Conservation (phyloP, 2,797 vertebrate genomes). For the Schizopygopsis malacanthus region DNA sequence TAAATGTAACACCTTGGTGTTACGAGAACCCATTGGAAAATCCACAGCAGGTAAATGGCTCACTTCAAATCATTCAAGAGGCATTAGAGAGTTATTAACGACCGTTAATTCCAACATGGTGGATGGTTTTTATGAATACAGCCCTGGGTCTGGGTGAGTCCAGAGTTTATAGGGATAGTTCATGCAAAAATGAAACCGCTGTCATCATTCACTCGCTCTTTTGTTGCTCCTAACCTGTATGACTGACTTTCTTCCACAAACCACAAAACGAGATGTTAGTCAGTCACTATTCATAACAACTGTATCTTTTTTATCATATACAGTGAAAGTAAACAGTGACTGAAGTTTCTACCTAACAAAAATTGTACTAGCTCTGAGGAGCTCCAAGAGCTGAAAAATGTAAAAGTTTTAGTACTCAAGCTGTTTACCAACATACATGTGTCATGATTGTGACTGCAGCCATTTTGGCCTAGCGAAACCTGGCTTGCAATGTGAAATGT, state of each 20-base stretch:
- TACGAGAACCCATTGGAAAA: slow-evolving; percentile 59
- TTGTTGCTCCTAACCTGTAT: not conserved
- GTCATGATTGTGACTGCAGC: not conserved
- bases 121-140: slow-evolving; percentile 54
- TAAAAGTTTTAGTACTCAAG: not conserved
- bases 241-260: not conserved
- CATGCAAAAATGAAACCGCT: not conserved
- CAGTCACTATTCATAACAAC: not conserved
- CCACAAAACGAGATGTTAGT: not conserved
- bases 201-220: not conserved
- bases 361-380: not conserved
- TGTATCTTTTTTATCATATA: not conserved
- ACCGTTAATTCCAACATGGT: slow-evolving; percentile 61
- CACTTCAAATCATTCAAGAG: slow-evolving; percentile 61
- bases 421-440: slow-evolving; percentile 33
- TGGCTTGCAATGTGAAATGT: slow-evolving; percentile 15
- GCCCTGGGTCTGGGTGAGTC: slow-evolving; percentile 10
- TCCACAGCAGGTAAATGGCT: slow-evolving; percentile 58
- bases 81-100: slow-evolving; percentile 57
- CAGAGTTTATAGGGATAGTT: slow-evolving; percentile 6
- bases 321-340: not conserved
- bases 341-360: not conserved
- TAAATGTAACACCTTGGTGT: slow-evolving; percentile 62
- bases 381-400: not conserved
- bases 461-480: slow-evolving; percentile 4